Evolutionary conservation across 2,888 invertebrate species (phyloP).

Genomic region (Elysia crispata): DNA sequence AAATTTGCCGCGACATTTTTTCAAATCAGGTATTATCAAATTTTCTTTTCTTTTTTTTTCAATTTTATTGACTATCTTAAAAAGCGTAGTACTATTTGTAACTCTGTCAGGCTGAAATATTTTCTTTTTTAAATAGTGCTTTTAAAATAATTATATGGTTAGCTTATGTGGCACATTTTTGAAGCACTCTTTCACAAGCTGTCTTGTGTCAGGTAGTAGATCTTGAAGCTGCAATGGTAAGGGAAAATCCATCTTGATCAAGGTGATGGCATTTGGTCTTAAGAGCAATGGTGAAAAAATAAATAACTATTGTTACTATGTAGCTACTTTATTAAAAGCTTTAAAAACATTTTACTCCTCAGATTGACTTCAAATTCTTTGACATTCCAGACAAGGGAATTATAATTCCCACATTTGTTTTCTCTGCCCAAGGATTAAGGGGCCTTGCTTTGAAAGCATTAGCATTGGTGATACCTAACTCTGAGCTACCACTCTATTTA

Average conservation of each 20-base stretch:
- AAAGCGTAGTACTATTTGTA: too few relatives aligned
- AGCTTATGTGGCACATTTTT: too few relatives aligned
- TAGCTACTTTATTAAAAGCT: too few relatives aligned
- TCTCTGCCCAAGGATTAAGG: constrained; percentile 66
- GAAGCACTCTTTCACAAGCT: too few relatives aligned
- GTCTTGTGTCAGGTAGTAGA: too few relatives aligned
- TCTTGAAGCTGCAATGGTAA: too few relatives aligned
- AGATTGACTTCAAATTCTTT: constrained; percentile 71
- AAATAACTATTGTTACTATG: too few relatives aligned
- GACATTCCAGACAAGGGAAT: constrained; percentile 68
- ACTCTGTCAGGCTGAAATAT: background rate
- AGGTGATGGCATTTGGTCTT: too few relatives aligned
- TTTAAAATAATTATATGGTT: too few relatives aligned
- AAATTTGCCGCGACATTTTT: constrained; percentile 72
- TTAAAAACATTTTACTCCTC: background rate
- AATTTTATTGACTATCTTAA: background rate
- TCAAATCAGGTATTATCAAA: constrained; percentile 57
- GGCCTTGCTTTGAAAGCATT: constrained; percentile 70
- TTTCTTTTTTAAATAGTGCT: background rate
- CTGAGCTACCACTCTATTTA: constrained; percentile 65
- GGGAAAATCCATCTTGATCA: too few relatives aligned
- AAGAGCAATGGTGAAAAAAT: too few relatives aligned
- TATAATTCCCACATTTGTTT: constrained; percentile 71
- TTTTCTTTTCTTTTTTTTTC: background rate
- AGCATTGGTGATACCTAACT: constrained; percentile 67